Evolutionary conservation across 2,888 invertebrate species (phyloP).

Genomic region (Dorcus parallelipipedus): DNA sequence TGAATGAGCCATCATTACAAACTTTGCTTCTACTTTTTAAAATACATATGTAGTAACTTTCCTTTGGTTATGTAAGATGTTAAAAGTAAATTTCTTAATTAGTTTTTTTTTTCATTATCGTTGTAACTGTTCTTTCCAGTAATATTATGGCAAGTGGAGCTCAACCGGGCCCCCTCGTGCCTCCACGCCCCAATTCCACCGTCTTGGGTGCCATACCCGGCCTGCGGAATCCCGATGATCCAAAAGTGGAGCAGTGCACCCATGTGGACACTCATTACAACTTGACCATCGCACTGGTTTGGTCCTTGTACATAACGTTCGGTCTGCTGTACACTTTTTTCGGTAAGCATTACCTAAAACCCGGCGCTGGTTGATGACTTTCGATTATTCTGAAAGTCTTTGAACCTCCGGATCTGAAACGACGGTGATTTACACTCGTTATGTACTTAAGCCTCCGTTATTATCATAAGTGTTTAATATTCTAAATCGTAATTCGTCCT

Average conservation of each 20-base stretch:
- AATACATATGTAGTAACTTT: background rate
- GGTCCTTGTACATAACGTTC: constrained; percentile 72
- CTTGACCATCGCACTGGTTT: constrained; percentile 61
- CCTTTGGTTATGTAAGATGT: background rate
- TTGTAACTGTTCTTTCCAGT: background rate
- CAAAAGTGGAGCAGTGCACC: constrained; percentile 51
- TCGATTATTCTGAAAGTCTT: too few relatives aligned
- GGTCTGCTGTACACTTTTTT: constrained; percentile 81
- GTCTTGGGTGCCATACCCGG: constrained; percentile 35
- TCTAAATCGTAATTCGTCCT: too few relatives aligned
- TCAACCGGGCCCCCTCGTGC: constrained; percentile 57
- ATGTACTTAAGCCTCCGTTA: too few relatives aligned
- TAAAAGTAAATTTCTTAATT: background rate
- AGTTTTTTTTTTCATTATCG: background rate
- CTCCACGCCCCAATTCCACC: constrained; percentile 51
- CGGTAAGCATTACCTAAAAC: constrained; percentile 55
- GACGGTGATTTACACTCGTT: too few relatives aligned
- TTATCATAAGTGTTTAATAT: too few relatives aligned
- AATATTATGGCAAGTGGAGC: constrained; percentile 49
- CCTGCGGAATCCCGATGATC: constrained; percentile 39
- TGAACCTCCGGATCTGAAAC: too few relatives aligned
- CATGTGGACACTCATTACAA: constrained; percentile 63
- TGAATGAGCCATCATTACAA: too few relatives aligned
- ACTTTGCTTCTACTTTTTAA: background rate
- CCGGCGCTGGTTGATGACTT: too few relatives aligned